Conservation (phyloP, 2,113 vertebrate species). For the Aegithalos caudatus region DNA sequence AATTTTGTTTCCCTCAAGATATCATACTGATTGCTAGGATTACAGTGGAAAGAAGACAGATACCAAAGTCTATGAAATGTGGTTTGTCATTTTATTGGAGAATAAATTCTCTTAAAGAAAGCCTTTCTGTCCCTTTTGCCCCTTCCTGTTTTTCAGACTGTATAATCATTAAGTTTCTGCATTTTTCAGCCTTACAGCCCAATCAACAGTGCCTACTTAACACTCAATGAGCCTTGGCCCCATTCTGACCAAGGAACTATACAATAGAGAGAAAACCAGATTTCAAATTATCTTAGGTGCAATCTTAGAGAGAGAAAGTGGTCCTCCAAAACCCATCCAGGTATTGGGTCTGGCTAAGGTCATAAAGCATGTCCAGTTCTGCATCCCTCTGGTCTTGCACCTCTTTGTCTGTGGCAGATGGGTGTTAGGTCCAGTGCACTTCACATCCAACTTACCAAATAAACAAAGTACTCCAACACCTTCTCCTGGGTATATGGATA, state of each 20-base stretch:
- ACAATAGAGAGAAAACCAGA: neutral
- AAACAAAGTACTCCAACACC: neutral
- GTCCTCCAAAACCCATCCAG: neutral
- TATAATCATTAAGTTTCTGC: neutral
- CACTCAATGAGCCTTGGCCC: neutral
- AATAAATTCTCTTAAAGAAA: neutral
- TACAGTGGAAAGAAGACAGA: neutral
- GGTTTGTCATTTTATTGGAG: neutral
- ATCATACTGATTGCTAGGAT: neutral
- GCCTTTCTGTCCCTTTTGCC: neutral
- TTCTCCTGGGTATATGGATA: neutral
- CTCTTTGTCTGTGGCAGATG: accelerated
- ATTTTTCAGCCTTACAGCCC: neutral
- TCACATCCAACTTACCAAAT: neutral
- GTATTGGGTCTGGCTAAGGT: neutral
- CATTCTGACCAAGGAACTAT: neutral
- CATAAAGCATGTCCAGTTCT: neutral
- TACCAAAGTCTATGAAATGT: neutral
- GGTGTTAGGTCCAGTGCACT: neutral
- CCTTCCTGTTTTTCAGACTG: neutral
- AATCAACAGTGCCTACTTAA: neutral
- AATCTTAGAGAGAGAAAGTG: neutral
- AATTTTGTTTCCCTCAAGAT: neutral
- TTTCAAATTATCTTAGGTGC: neutral
- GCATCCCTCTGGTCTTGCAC: neutral